phyloP scores from a whole-genome alignment of 2,113 vertebrate genomes.

The Scatophagus argus region DNA sequence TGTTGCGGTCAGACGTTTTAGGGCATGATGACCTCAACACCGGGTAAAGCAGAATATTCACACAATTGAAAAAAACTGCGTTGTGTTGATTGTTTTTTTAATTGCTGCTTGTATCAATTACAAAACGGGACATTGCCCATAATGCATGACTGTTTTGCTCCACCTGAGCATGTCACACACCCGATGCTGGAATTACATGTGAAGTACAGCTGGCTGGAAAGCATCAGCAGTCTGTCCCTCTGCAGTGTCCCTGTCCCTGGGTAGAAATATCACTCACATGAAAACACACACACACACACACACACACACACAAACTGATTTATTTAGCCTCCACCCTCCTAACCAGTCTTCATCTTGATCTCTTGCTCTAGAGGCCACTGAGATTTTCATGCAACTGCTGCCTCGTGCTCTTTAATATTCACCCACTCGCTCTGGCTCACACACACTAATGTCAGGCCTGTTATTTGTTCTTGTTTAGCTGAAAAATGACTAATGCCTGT shows the following conservation, averaged over 20 bases:
- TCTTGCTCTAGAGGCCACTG: not conserved
- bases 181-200: slow-evolving; percentile 20
- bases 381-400: slow-evolving; percentile 3
- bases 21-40: not conserved
- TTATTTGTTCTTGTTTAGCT: slow-evolving; percentile 17
- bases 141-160: slow-evolving; percentile 45
- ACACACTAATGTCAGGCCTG: not conserved
- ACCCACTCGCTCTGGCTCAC: not conserved
- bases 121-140: slow-evolving; percentile 13
- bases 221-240: not conserved
- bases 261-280: not conserved
- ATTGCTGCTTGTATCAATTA: slow-evolving; percentile 26
- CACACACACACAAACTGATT: slow-evolving; percentile 5
- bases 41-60: not conserved
- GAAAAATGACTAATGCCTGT: slow-evolving; percentile 12
- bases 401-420: slow-evolving; percentile 3
- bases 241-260: not conserved
- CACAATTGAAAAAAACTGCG: not conserved
- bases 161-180: slow-evolving; percentile 25
- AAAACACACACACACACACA: slow-evolving; percentile 1
- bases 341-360: not conserved
- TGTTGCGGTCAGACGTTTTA: not conserved
- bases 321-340: not conserved
- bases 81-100: slow-evolving; percentile 1
- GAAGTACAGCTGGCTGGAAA: slow-evolving; percentile 11